Base-by-base conservation (phyloP, 92 coral and sea anemone genomes). In the Heliopora coerulea region DNA sequence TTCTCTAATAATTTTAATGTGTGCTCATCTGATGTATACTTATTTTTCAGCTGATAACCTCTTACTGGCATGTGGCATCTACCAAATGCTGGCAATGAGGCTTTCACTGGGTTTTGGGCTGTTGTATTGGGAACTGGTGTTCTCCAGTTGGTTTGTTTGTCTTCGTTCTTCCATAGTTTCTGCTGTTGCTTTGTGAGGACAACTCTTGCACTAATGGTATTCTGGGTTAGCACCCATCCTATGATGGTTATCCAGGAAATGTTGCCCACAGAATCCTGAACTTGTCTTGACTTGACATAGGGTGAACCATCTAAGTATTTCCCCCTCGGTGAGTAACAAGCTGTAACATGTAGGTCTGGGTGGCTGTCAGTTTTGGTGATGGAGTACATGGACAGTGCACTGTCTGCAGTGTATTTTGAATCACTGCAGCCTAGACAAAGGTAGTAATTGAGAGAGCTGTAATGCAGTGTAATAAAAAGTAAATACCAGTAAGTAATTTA, bases 121-220 rank as follows among this genome's bases (percentile, higher is more conserved):
- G n/a, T n/a, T n/a, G n/a, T n/a, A n/a, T n/a, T n/a, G 19, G n/a
- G 48, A 56, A 35, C 30, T n/a, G 58, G 3, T 28, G 12, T 74
- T 31, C 54, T 57, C 13, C 37, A 42, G 3, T 8, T 44, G 19
- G 44, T 27, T 12, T 11, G 12, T 6, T 68, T 44, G 49, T 78
- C 50, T 11, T 52, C 25, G 13, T 40, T 61, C 25, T 13, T 29
- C 83, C 83, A 83, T n/a, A 78, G 73, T 50, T 28, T 20, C 56
- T 56, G 35, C 33, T 83, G 87, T 31, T 60, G 54, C 52, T 68
- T 54, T 25, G 52, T 69, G 9, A 83, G 75, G 34, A 68, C 59
- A 29, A 83, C 87, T 23, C 87, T 63, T 46, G 83, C 83, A 56
- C 83, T 70, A 29, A 83, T 10, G 27, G 83, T 70, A 74, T 77